Conservation (phyloP, 1,140 invertebrate genomes). For the Oreohelix idahoensis region DNA sequence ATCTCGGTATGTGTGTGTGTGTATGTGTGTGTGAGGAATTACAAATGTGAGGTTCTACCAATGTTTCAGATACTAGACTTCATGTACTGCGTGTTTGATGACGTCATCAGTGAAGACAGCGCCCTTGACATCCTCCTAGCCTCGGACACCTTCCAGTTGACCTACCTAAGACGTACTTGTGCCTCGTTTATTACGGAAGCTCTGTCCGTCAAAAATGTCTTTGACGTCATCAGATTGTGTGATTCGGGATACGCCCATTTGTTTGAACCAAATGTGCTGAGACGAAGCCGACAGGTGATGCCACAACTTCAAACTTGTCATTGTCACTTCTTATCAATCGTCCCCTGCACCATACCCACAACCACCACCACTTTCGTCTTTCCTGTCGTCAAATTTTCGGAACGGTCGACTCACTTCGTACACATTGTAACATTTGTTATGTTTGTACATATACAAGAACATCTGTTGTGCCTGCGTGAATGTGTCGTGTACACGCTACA, state of each 20-base stretch:
- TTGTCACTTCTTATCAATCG: too few relatives aligned
- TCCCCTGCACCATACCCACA: too few relatives aligned
- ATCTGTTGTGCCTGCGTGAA: too few relatives aligned
- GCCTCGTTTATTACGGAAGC: slow-evolving; percentile 22
- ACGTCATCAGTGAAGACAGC: slow-evolving; percentile 33
- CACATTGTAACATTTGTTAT: too few relatives aligned
- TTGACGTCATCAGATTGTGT: slow-evolving; percentile 33
- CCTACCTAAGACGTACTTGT: slow-evolving; percentile 22
- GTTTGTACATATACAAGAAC: too few relatives aligned
- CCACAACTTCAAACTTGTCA: background rate
- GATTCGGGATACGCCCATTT: slow-evolving; percentile 22
- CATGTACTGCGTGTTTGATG: slow-evolving; percentile 38
- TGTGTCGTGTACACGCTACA: too few relatives aligned
- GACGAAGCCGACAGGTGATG: slow-evolving; percentile 18
- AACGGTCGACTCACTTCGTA: too few relatives aligned
- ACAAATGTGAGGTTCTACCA: too few relatives aligned
- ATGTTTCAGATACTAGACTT: slow-evolving; percentile 34
- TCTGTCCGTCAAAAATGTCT: slow-evolving; percentile 23
- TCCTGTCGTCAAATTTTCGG: too few relatives aligned
- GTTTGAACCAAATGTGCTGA: slow-evolving; percentile 26
- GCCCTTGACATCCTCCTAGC: slow-evolving; percentile 38
- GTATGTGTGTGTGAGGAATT: too few relatives aligned
- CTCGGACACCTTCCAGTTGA: slow-evolving; percentile 22
- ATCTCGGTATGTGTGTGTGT: too few relatives aligned
- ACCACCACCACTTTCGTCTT: background rate